Conservation (phyloP, 35 echinoderm and acorn worm species). For the Heliocidaris tuberculata region DNA sequence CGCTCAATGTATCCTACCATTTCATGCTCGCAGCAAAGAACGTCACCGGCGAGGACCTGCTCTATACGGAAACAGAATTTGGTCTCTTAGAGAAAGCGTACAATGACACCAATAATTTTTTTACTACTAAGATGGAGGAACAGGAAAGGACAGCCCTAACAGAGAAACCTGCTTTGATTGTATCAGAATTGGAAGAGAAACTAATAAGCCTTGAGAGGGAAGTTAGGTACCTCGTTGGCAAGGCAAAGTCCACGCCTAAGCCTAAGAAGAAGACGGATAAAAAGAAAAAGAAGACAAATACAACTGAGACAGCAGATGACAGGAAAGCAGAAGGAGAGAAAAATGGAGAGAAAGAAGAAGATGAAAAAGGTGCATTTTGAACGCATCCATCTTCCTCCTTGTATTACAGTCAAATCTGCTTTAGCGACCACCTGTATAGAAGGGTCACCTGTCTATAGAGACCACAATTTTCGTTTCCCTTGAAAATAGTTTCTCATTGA, state of each 20-base stretch:
- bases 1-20: slow-evolving; percentile 65
- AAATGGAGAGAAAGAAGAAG: not conserved
- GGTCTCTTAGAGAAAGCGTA: slow-evolving; percentile 78
- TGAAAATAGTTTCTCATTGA: too few relatives aligned
- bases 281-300: slow-evolving; percentile 60
- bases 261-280: slow-evolving; percentile 67
- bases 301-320: slow-evolving; percentile 37
- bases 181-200: slow-evolving; percentile 74
- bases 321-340: slow-evolving; percentile 8
- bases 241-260: slow-evolving; percentile 68
- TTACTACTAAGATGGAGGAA: slow-evolving; percentile 56
- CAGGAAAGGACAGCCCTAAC: slow-evolving; percentile 66
- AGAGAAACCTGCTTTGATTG: slow-evolving; percentile 81
- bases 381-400: too few relatives aligned
- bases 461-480: too few relatives aligned
- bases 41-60: slow-evolving; percentile 47
- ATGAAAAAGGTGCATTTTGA: slow-evolving; percentile 6
- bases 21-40: slow-evolving; percentile 74
- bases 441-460: too few relatives aligned
- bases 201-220: slow-evolving; percentile 71
- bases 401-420: too few relatives aligned
- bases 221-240: slow-evolving; percentile 78
- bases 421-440: too few relatives aligned
- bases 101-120: slow-evolving; percentile 83
- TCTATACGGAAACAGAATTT: slow-evolving; percentile 76